Evolutionary conservation across 2,888 invertebrate species (phyloP).

Genomic region (Heterodera filipjevi): DNA sequence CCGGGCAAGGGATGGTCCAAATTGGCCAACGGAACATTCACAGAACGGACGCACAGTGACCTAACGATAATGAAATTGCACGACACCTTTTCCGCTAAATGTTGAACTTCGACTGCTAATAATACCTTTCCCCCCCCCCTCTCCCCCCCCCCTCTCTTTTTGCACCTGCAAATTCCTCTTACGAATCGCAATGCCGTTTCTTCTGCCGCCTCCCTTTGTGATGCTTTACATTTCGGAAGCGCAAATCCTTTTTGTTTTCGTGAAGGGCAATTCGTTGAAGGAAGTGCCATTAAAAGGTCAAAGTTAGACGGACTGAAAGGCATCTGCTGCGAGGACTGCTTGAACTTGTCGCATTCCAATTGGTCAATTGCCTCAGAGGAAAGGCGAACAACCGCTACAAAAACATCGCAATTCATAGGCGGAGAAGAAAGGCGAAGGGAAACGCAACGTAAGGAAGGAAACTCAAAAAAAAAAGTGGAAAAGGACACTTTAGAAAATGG

Average conservation of each 20-base stretch:
- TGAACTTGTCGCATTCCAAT: constrained; percentile 14
- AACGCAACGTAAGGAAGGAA: not conserved
- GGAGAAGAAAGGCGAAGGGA: not conserved
- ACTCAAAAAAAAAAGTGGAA: not conserved
- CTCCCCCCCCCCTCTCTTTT: not conserved
- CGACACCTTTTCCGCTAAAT: no score
- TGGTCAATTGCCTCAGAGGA: constrained; percentile 9
- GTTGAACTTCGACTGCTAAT: no score
- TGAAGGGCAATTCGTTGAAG: constrained; percentile 1
- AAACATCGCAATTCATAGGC: constrained; percentile 28
- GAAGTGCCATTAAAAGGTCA: constrained; percentile 14
- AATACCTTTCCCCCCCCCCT: not conserved
- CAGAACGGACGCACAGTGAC: constrained; percentile 1
- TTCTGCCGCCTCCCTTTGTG: constrained; percentile 10
- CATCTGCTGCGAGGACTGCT: not conserved
- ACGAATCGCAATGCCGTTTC: constrained; percentile 36
- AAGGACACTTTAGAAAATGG: not conserved
- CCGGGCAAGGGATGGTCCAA: constrained; percentile 7
- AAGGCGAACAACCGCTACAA: constrained; percentile 37
- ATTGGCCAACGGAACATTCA: constrained; percentile 20
- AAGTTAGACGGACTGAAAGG: constrained; percentile 23
- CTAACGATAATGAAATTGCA: constrained; percentile 4
- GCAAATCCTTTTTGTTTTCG: not conserved
- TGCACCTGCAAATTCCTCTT: constrained; percentile 29
- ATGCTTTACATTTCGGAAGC: constrained; percentile 17